Evolutionary conservation across 2,888 invertebrate species (phyloP), one percentile per base, ranked within the genome.

Genomic region (Galerucella calmariensis): DNA sequence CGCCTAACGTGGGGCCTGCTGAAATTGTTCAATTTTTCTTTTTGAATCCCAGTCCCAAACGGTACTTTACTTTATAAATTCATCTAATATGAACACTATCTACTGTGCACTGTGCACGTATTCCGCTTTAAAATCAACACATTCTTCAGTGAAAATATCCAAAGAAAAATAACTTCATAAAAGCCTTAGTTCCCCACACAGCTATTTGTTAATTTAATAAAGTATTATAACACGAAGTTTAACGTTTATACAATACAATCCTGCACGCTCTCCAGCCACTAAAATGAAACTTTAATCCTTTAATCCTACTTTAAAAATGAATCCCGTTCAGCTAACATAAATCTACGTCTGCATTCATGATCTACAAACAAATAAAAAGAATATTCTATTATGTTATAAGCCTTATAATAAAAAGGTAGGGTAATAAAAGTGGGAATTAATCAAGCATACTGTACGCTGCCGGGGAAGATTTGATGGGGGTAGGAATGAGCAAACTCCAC

Each of bases 361-460:
- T 69, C 62, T 62, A 62, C 69, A 69, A 69, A 69, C 62, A 63
- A 69, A 63, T 65, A 63, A 73, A 73, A 73, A 69, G 56, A 6
- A 46, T 16, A 53, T 68, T 69, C 59, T 70, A 74, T 74, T 74
- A 67, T 67, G 69, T 74, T 67, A 70, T 70, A 70, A 69, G 51
- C 70, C 70, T 53, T 58, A 53, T 74, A 61, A 69, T 74, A 67
- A 74, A 74, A 74, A 70, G 74, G 74, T 62, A 62, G 61, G 44
- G 70, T 66, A 67, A 74, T 74, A 74, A 74, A 74, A 67, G 67
- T 70, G 59, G 16, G 74, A 70, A 74, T 74, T 74, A 74, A 74
- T 74, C 74, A 74, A 56, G 56, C 74, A 70, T 66, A 51, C 74
- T 51, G 46, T 70, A 53, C 61, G 61, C 74, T 67, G 62, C 46